Evolutionary conservation across 2,797 vertebrate species (phyloP).

Genomic region (Lophotriccus pileatus): DNA sequence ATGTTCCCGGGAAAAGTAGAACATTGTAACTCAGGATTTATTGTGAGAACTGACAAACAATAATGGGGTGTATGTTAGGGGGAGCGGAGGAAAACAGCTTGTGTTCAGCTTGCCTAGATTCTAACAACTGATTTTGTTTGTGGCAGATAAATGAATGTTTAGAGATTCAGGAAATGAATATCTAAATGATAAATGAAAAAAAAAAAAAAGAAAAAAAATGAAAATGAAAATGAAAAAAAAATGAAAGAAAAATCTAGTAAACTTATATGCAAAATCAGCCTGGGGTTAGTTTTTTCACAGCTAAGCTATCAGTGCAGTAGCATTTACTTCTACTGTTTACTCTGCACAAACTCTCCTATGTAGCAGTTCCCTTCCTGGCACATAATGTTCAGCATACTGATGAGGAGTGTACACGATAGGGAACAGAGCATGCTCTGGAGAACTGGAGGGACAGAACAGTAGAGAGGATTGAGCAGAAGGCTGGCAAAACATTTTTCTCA

Average conservation of each 20-base stretch:
- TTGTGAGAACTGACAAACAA: not conserved
- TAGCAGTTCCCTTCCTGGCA: conserved; percentile 17
- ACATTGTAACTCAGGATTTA: not conserved
- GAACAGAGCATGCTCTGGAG: conserved; percentile 28
- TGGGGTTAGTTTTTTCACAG: not conserved
- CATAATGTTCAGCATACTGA: conserved; percentile 42
- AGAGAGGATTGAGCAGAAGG: not conserved
- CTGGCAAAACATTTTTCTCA: not conserved
- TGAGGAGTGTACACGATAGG: not conserved
- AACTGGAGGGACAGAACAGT: not conserved
- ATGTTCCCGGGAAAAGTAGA: not conserved
- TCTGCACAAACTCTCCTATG: conserved; percentile 23
- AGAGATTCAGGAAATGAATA: not conserved
- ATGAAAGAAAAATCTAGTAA: not conserved
- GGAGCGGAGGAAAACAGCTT: not conserved
- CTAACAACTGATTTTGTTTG: not conserved
- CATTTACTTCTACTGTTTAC: conserved; percentile 31
- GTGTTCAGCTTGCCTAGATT: not conserved
- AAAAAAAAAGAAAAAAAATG: no score
- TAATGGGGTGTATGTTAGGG: accelerated
- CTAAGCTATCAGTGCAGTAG: not conserved
- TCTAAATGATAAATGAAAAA: no score
- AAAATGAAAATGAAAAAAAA: no score
- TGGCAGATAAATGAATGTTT: not conserved
- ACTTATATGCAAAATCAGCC: not conserved